Evolutionary conservation across 2,113 vertebrate species (phyloP).

Genomic region (Glaucomys volans): DNA sequence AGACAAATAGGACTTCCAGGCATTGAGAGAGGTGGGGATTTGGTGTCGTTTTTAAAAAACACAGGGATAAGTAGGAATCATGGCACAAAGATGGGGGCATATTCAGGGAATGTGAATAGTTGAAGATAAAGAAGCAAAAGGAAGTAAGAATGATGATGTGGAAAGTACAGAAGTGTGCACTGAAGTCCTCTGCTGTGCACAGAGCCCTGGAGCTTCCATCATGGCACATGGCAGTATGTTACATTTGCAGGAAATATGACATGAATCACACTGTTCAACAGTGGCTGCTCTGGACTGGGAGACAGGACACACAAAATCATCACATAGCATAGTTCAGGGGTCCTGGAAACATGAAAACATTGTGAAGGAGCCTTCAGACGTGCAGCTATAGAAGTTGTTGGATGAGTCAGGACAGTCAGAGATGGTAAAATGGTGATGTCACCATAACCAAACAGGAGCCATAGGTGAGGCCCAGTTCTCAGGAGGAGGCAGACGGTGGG

Average conservation of each 20-base stretch:
- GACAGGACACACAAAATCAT: neutral
- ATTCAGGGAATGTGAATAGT: neutral
- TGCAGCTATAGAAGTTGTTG: neutral
- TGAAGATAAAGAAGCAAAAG: neutral
- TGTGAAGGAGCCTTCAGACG: neutral
- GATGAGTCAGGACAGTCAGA: neutral
- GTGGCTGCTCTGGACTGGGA: neutral
- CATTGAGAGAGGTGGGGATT: neutral
- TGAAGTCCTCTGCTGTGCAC: neutral
- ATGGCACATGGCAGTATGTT: neutral
- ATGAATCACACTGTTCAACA: neutral
- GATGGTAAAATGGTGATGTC: neutral
- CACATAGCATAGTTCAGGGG: neutral
- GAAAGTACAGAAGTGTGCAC: neutral
- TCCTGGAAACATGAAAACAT: neutral
- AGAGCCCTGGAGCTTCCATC: neutral
- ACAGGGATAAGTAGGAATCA: neutral
- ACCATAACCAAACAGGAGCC: neutral
- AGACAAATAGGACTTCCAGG: neutral
- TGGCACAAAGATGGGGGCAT: neutral
- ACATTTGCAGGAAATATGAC: neutral
- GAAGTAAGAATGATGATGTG: neutral
- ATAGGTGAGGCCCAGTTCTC: accelerated
- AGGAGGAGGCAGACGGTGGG: neutral
- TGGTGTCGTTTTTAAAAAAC: neutral